phyloP scores from a whole-genome alignment of 1,140 invertebrate species.

The Lepidurus apus region DNA sequence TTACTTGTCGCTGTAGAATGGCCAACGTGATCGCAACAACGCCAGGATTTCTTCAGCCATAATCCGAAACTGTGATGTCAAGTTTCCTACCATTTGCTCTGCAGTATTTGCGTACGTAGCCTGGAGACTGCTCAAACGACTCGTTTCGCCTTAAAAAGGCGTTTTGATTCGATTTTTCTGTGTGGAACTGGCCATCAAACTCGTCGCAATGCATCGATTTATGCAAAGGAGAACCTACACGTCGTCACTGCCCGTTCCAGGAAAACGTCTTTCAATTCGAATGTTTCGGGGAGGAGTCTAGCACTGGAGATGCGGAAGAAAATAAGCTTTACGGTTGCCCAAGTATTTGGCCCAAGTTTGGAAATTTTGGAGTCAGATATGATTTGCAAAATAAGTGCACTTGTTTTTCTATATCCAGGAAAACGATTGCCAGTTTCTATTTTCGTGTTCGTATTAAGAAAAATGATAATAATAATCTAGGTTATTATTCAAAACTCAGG shows the following conservation, averaged over 20 bases:
- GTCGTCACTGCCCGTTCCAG: conserved; percentile 15
- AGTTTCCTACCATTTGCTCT: background rate
- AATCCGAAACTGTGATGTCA: background rate
- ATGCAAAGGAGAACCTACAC: background rate
- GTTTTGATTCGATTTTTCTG: background rate
- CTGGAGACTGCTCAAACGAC: background rate
- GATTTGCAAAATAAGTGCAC: background rate
- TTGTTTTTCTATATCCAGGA: background rate
- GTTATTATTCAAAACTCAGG: conserved; percentile 10
- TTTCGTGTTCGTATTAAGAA: background rate
- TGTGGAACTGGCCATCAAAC: background rate
- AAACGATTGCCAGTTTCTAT: background rate
- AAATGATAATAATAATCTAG: background rate
- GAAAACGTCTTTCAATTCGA: conserved; percentile 1
- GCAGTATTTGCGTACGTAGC: background rate
- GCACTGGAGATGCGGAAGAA: background rate
- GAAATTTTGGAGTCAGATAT: background rate
- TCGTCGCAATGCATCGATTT: background rate
- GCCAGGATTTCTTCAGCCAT: background rate
- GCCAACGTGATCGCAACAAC: background rate
- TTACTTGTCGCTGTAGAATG: background rate
- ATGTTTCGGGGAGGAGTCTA: background rate
- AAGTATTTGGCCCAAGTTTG: background rate
- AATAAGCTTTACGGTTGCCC: background rate
- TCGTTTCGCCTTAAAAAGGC: background rate